Evolutionary conservation across 2,113 vertebrate species (phyloP).

Genomic region (Hymenochirus boettgeri): DNA sequence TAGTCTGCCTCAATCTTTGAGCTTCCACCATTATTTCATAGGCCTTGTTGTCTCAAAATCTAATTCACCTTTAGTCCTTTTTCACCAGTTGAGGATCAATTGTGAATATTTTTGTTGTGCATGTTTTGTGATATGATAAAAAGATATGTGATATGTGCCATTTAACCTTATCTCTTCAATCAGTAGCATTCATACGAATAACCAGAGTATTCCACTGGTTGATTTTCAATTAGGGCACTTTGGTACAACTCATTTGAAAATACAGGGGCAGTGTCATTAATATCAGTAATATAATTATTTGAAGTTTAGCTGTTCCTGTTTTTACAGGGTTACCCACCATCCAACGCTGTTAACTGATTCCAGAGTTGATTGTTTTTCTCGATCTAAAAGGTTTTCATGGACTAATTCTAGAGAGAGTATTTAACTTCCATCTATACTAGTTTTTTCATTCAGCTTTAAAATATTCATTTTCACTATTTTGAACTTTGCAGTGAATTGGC

Average conservation of each 20-base stretch:
- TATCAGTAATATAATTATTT: slow-evolving; percentile 39
- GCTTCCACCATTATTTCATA: slow-evolving; percentile 59
- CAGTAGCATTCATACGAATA: slow-evolving; percentile 35
- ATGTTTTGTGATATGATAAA: slow-evolving; percentile 46
- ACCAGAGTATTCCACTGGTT: slow-evolving; percentile 22
- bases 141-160: slow-evolving; percentile 38
- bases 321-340: slow-evolving; percentile 46
- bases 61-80: slow-evolving; percentile 27
- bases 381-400: slow-evolving; percentile 43
- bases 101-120: slow-evolving; percentile 43
- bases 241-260: slow-evolving; percentile 49
- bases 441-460: slow-evolving; percentile 53
- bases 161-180: slow-evolving; percentile 50
- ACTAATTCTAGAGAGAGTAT: slow-evolving; percentile 53
- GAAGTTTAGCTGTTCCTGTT: not conserved
- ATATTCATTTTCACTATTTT: slow-evolving; percentile 45
- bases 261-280: slow-evolving; percentile 50
- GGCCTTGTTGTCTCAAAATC: slow-evolving; percentile 52
- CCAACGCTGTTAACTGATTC: slow-evolving; percentile 48
- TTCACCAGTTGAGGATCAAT: slow-evolving; percentile 51
- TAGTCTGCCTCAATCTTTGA: slow-evolving; percentile 61
- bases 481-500: slow-evolving; percentile 57
- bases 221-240: slow-evolving; percentile 52
- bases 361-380: slow-evolving; percentile 41
- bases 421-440: slow-evolving; percentile 50